Conservation (phyloP, 2,113 vertebrate species). For the Gorsachius goisagi region DNA sequence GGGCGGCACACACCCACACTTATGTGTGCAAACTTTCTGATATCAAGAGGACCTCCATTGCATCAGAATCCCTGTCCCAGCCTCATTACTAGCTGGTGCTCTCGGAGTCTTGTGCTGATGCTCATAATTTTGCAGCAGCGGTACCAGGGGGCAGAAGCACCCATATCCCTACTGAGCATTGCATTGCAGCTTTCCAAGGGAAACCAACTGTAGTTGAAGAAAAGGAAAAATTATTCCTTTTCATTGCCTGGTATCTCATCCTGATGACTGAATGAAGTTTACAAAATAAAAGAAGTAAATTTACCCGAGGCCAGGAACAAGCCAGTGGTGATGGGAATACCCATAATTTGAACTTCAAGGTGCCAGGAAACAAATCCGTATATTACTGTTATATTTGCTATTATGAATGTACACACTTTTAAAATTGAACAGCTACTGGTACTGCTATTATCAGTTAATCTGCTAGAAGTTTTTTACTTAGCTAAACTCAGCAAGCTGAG, state of each 20-base stretch:
- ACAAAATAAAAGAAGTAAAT: background rate
- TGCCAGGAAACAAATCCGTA: background rate
- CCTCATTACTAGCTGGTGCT: background rate
- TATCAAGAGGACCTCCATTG: background rate
- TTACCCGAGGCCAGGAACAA: background rate
- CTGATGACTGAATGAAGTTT: background rate
- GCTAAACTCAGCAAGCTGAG: background rate
- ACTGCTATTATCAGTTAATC: background rate
- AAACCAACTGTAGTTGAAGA: background rate
- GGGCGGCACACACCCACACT: background rate
- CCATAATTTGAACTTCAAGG: rapidly evolving
- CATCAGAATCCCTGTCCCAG: background rate
- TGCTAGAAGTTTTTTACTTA: background rate
- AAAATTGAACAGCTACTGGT: background rate
- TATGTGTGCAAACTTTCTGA: background rate
- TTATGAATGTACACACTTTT: background rate
- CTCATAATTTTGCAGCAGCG: background rate
- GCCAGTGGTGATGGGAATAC: no score
- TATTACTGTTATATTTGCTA: background rate
- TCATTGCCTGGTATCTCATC: background rate
- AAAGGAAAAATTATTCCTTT: background rate
- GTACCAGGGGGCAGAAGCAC: background rate
- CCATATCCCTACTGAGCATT: no score
- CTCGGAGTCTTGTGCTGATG: background rate
- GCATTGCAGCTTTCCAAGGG: background rate